Evolutionary conservation across 2,797 vertebrate species (phyloP).

Genomic region (Orestias chungarensis): DNA sequence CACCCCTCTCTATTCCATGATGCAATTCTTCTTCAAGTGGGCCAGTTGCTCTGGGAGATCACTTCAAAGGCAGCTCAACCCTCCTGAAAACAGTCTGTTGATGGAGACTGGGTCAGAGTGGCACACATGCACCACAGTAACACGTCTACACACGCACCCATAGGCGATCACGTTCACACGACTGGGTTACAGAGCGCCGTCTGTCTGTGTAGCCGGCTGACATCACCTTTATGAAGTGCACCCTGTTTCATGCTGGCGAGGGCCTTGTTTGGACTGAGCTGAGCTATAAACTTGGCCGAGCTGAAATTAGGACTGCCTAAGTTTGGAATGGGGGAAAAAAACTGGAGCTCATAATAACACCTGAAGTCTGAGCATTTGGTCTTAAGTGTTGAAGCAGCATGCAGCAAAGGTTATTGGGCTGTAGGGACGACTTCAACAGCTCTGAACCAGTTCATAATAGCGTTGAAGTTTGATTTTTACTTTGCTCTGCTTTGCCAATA

Average conservation of each 20-base stretch:
- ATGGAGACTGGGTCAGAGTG: constrained; percentile 56
- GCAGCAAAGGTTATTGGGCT: constrained; percentile 50
- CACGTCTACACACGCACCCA: constrained; percentile 44
- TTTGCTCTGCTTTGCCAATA: not conserved
- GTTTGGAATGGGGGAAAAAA: constrained; percentile 47
- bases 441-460: constrained; percentile 1
- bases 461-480: not conserved
- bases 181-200: constrained; percentile 52
- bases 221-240: constrained; percentile 73
- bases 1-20: constrained; percentile 62
- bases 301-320: constrained; percentile 49
- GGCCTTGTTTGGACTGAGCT: constrained; percentile 61
- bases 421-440: constrained; percentile 31
- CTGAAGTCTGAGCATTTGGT: constrained; percentile 36
- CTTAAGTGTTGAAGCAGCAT: constrained; percentile 18
- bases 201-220: constrained; percentile 70
- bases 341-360: constrained; percentile 49
- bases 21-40: constrained; percentile 58
- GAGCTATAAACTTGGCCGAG: constrained; percentile 37
- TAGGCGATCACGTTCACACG: constrained; percentile 32
- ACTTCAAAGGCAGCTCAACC: constrained; percentile 66
- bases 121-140: constrained; percentile 67
- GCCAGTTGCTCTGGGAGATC: constrained; percentile 56
- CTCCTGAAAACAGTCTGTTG: constrained; percentile 58
- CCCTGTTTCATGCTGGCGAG: constrained; percentile 67